phyloP scores from a whole-genome alignment of 1,140 invertebrate species.

The Drosophila punjabiensis region DNA sequence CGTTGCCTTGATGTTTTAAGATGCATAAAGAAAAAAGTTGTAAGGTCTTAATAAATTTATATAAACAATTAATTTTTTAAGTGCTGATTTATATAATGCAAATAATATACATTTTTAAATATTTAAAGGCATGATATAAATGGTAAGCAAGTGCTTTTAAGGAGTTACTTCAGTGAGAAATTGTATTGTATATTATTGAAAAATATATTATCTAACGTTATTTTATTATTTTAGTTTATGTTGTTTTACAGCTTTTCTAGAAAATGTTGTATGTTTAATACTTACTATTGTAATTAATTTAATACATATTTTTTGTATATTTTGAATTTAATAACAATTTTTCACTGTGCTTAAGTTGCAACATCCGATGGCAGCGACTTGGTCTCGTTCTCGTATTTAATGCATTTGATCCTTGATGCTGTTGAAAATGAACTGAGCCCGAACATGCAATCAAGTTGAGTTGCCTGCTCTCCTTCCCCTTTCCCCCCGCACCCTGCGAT shows the following conservation, averaged over 20 bases:
- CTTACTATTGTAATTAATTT: no score
- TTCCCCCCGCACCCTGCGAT: background rate
- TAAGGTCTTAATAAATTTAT: rapidly evolving
- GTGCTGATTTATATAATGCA: no score
- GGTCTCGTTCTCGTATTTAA: constrained; percentile 75
- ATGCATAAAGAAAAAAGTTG: constrained; percentile 2
- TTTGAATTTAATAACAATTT: background rate
- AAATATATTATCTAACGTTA: no score
- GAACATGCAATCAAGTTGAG: constrained; percentile 79
- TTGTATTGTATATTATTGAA: no score
- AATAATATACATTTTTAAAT: no score
- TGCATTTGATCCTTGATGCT: constrained; percentile 84
- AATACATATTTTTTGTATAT: background rate
- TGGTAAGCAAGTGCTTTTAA: no score
- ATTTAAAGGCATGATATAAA: no score
- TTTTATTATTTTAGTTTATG: no score
- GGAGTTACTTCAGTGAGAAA: no score
- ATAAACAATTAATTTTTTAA: background rate
- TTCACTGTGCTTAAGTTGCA: constrained; percentile 24
- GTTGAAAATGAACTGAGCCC: constrained; percentile 83
- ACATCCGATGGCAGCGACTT: constrained; percentile 68
- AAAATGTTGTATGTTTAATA: no score
- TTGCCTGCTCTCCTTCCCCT: constrained; percentile 10
- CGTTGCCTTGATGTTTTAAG: constrained; percentile 26
- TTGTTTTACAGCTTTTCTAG: no score